Evolutionary conservation across 2,113 vertebrate genomes (phyloP).

Genomic region (Ranitomeya imitator): DNA sequence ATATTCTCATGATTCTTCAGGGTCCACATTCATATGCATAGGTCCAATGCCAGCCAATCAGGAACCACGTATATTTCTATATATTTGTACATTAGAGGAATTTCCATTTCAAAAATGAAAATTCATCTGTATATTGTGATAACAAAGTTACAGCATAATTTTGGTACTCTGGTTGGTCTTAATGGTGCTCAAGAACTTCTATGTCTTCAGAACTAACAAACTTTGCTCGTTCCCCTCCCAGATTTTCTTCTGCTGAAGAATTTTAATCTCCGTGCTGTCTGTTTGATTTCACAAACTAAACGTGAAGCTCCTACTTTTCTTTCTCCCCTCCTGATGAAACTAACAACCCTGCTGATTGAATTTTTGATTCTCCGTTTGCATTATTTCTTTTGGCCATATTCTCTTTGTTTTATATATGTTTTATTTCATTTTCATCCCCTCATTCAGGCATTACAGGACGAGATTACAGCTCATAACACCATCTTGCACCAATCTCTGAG

Average conservation of each 20-base stretch:
- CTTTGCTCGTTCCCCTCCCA: slow-evolving; percentile 3
- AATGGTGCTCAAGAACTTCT: slow-evolving; percentile 9
- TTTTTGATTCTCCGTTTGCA: slow-evolving; percentile 62
- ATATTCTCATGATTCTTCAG: not conserved
- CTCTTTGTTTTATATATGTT: slow-evolving; percentile 57
- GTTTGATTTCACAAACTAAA: slow-evolving; percentile 16
- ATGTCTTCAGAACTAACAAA: not conserved
- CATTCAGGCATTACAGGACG: slow-evolving; percentile 89
- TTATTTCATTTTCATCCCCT: slow-evolving; percentile 62
- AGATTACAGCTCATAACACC: slow-evolving; percentile 87
- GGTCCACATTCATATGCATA: not conserved
- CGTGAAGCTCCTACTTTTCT: slow-evolving; percentile 58
- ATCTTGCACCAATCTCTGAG: slow-evolving; percentile 89
- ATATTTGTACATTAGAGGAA: not conserved
- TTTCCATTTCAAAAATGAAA: not conserved
- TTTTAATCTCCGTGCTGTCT: not conserved
- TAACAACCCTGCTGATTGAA: slow-evolving; percentile 56
- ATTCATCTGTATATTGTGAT: not conserved
- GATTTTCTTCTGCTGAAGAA: slow-evolving; percentile 13
- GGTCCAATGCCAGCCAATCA: not conserved
- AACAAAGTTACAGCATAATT: not conserved
- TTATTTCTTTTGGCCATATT: slow-evolving; percentile 70
- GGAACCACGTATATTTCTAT: not conserved
- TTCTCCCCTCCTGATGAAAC: slow-evolving; percentile 58
- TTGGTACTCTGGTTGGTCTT: not conserved